These are phyloP conservation scores for Tetrao urogallus DNA, from an alignment of 2,113 vertebrate species.

Conservation along the genomic window DNA sequence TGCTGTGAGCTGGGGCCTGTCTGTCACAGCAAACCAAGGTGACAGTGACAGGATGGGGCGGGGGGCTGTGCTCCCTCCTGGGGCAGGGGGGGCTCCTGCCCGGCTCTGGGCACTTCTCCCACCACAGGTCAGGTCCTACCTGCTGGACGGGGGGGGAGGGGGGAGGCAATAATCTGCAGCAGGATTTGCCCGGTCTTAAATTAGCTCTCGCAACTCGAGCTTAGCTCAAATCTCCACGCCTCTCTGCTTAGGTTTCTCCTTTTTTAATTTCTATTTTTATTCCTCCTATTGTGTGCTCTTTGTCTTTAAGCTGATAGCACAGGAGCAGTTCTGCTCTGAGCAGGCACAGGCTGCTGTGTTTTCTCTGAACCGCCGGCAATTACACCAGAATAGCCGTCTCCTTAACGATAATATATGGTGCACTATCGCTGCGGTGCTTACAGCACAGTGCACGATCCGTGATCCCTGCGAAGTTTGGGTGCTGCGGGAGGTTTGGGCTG, in stretches of 20 bases:
- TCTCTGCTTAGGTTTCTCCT: background rate
- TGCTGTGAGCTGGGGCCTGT: background rate
- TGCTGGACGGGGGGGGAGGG: background rate
- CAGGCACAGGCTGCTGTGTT: background rate
- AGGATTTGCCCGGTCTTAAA: conserved; percentile 56
- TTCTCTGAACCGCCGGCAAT: background rate
- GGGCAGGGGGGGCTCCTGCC: background rate
- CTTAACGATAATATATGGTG: background rate
- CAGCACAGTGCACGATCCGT: background rate
- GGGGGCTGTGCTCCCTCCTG: too few relatives aligned
- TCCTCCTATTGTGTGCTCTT: background rate
- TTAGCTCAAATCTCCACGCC: background rate
- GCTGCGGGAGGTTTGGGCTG: background rate
- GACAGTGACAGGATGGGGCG: background rate
- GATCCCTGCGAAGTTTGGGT: background rate
- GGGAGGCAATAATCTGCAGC: conserved; percentile 41
- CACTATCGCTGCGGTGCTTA: fast-evolving
- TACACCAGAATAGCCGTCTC: background rate
- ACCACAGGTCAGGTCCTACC: background rate
- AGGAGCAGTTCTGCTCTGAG: background rate
- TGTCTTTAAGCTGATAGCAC: background rate
- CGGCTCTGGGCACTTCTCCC: background rate
- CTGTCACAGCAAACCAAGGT: conserved; percentile 18
- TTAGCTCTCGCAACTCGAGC: conserved; percentile 27
- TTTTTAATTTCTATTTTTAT: background rate